Evolutionary conservation across 37 sponge, comb jelly and placozoan species (phyloP), one percentile per base, ranked within the genome.

Genomic region (Lycopodina hypogea): DNA sequence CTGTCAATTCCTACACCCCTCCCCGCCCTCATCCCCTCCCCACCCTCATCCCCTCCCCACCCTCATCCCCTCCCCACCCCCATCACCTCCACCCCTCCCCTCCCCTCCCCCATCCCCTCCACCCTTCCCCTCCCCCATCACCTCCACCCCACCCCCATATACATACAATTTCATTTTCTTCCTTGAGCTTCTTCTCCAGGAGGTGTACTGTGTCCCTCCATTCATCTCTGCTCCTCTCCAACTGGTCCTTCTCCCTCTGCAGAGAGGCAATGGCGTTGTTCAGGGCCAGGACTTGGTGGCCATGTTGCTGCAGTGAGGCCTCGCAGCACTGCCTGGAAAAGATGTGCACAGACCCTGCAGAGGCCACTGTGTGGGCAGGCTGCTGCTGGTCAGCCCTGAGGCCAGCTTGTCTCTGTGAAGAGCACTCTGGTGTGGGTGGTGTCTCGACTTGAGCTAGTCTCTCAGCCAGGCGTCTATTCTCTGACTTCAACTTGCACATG

Each of bases 231-330:
- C 66, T 62, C 53, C 53, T 26, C 32, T 87, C 87, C 68, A 74
- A 35, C 0, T 61, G 69, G 22, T 28, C 24, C 63, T 87, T 87
- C 63, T 87, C 87, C 42, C 60, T 80, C 82, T 87, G 87, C 22
- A 87, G 71, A 19, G 64, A 33, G 0, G 77, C 87, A 35, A 87
- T 76, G 50, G 77, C 68, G 75, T 76, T 70, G 42, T 77, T 76
- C 34, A 84, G 77, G 2, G 77, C 84, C 69, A 84, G 33, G 48
- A 84, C 6, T 9, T 45, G 48, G n/a, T 84, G 77, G 22, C 57
- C 23, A 56, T 60, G 71, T 33, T 71, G 81, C 60, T 57, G 41
- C 3, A 3, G 24, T 30, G 28, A 33, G 18, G 18, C 9, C 28
- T 9, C 32, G 9, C 8, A 9, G 48, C 8, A 4, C 48, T 45